Evolutionary conservation across 2,797 vertebrate species (phyloP).

Genomic region (Coilia nasus): DNA sequence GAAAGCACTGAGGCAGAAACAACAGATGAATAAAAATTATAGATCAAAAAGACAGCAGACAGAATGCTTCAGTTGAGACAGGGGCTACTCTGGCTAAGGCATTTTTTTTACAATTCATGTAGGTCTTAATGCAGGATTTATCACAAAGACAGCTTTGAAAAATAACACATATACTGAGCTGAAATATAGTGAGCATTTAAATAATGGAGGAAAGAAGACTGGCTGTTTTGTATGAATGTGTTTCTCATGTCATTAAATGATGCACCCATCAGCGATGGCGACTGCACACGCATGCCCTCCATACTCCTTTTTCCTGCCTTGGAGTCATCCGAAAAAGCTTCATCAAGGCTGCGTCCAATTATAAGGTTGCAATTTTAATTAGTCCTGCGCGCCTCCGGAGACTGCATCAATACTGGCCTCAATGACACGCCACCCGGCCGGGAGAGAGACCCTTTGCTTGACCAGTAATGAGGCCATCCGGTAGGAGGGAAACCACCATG

Average conservation of each 20-base stretch:
- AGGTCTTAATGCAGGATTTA: neutral
- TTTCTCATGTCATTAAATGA: neutral
- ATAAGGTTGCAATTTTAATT: slow-evolving; percentile 57
- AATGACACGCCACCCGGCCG: slow-evolving; percentile 52
- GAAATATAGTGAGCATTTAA: no score
- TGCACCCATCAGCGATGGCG: neutral
- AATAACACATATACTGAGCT: no score
- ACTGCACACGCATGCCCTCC: neutral
- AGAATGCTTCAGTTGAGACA: neutral
- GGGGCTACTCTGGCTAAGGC: neutral
- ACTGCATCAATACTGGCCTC: slow-evolving; percentile 47
- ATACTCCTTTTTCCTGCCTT: neutral
- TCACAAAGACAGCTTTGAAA: no score
- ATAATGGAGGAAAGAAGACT: no score
- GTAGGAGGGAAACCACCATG: slow-evolving; percentile 14
- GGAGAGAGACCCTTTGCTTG: slow-evolving; percentile 4
- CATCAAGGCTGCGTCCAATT: slow-evolving; percentile 50
- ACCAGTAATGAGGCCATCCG: slow-evolving; percentile 20
- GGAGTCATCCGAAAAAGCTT: neutral
- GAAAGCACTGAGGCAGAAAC: neutral
- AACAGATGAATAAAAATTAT: slow-evolving; percentile 6
- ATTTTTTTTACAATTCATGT: neutral
- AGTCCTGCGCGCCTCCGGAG: slow-evolving; percentile 52
- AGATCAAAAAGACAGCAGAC: neutral
- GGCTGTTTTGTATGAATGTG: no score